Conservation (phyloP, 2,888 invertebrate species). For the Onthophagus sagittarius region DNA sequence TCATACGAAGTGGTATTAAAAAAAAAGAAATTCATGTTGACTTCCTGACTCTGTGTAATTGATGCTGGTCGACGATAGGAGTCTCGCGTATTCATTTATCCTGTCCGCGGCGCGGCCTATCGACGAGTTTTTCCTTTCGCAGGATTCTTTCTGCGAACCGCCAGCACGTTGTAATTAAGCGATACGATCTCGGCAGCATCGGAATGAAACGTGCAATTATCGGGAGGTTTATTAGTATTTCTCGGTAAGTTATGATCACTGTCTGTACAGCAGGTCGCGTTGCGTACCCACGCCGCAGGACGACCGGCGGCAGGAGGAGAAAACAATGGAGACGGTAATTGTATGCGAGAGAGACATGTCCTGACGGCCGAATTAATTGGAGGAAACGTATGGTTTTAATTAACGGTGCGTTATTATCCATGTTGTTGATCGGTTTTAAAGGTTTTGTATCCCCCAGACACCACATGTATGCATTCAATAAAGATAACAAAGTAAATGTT, state of each 20-base stretch:
- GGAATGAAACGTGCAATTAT: slow-evolving; percentile 8
- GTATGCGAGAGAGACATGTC: background rate
- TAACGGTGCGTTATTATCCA: background rate
- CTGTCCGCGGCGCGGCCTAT: background rate
- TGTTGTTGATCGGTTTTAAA: background rate
- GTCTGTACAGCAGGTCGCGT: background rate
- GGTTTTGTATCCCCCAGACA: background rate
- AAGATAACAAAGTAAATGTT: background rate
- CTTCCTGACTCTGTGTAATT: background rate
- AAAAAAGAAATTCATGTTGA: background rate
- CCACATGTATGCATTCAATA: background rate
- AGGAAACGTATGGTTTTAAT: slow-evolving; percentile 10
- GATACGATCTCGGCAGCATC: slow-evolving; percentile 2
- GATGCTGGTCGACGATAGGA: background rate
- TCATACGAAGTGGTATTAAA: background rate
- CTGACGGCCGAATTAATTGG: background rate
- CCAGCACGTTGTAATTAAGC: slow-evolving; percentile 3
- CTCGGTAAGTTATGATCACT: slow-evolving; percentile 11
- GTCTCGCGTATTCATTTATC: background rate
- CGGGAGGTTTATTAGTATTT: slow-evolving; percentile 11
- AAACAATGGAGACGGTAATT: background rate
- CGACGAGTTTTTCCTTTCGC: background rate
- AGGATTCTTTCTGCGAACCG: background rate
- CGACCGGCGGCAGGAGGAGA: background rate
- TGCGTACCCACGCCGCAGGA: background rate